A percentile compares a stretch with the other conserved stretches of the same genome.
Evolutionary conservation across 1,140 invertebrate genomes (phyloP).

Genomic region (Sesamia nonagrioides): DNA sequence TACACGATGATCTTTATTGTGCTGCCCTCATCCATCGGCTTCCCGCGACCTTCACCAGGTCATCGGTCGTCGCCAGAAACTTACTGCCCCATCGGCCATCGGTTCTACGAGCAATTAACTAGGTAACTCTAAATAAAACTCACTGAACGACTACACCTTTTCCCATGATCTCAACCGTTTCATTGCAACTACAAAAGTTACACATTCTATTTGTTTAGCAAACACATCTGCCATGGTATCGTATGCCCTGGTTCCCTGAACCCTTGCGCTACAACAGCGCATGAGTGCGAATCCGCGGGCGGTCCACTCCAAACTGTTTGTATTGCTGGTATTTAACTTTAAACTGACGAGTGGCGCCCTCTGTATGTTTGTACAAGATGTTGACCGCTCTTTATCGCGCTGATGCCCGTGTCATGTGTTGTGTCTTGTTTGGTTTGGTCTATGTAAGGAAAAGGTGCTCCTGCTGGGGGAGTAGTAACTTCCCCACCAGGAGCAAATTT

Average conservation of each 20-base stretch:
- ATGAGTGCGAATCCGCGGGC: constrained; percentile 79
- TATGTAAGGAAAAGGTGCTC: constrained; percentile 24
- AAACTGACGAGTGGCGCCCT: constrained; percentile 40
- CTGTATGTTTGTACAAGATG: constrained; percentile 42
- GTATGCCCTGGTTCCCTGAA: constrained; percentile 66
- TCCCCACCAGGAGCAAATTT: too few species aligned
- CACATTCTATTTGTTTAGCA: constrained; percentile 15
- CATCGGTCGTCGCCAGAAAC: too few species aligned
- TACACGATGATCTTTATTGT: too few species aligned
- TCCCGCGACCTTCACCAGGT: too few species aligned
- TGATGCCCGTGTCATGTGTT: constrained; percentile 3
- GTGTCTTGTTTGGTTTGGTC: constrained; percentile 18
- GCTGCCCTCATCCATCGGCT: too few species aligned
- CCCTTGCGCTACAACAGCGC: constrained; percentile 65
- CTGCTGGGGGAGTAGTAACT: background rate
- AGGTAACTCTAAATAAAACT: too few species aligned
- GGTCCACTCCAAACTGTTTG: constrained; percentile 80
- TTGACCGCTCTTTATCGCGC: constrained; percentile 37
- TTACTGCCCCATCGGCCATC: too few species aligned
- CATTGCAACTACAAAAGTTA: background rate
- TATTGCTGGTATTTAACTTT: constrained; percentile 79
- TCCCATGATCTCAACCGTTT: background rate
- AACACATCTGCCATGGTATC: constrained; percentile 55
- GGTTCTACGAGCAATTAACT: too few species aligned
- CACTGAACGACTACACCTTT: too few species aligned